A percentile compares a stretch with the other conserved stretches of the same genome.
These are phyloP conservation scores for Panurus biarmicus DNA, from an alignment of 2,113 vertebrate genomes.

Conservation along the genomic window DNA sequence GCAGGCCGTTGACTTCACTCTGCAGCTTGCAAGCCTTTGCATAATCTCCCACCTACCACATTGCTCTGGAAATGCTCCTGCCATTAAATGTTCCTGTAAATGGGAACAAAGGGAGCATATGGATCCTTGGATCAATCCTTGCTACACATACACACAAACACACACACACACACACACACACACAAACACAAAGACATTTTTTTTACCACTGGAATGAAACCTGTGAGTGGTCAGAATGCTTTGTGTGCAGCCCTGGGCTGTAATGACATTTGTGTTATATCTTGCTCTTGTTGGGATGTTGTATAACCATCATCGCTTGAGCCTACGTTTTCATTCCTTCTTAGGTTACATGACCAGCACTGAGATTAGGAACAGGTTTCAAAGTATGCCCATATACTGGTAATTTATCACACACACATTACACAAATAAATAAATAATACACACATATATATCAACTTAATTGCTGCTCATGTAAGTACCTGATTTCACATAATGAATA, in stretches of 20 bases:
- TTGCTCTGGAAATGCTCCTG: neutral
- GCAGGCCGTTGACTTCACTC: neutral
- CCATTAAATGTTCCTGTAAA: neutral
- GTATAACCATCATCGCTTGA: neutral
- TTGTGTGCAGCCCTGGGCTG: neutral
- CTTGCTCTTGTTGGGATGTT: neutral
- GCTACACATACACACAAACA: neutral
- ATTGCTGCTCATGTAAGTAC: constrained; percentile 34
- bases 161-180: neutral
- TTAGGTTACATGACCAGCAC: constrained; percentile 38
- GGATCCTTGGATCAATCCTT: neutral
- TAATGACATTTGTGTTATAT: neutral
- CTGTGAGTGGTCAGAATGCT: neutral
- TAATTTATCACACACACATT: constrained; percentile 35
- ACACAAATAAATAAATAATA: constrained; percentile 43
- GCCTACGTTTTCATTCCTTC: neutral
- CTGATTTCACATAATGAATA: constrained; percentile 43
- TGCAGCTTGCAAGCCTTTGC: constrained; percentile 17
- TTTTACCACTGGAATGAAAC: neutral
- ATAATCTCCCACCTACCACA: neutral
- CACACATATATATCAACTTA: constrained; percentile 45
- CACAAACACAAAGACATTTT: neutral
- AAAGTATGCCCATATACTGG: neutral
- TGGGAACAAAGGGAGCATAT: neutral
- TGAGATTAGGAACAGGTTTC: constrained; percentile 54